phyloP scores from a whole-genome alignment of 2,113 vertebrate genomes.

The Antechinus stuartii region DNA sequence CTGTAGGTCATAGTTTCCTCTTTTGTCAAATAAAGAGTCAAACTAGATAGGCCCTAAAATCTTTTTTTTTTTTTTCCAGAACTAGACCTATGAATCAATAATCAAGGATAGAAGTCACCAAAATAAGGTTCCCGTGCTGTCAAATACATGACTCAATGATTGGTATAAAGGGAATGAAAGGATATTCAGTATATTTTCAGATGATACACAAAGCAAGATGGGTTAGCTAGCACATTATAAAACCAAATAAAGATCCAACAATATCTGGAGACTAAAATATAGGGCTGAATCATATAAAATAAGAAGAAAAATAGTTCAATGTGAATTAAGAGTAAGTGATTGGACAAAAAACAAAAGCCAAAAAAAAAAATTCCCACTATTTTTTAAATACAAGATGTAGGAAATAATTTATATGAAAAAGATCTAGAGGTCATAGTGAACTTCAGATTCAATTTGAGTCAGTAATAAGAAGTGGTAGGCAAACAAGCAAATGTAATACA shows the following conservation, averaged over 20 bases:
- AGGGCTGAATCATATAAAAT: background rate
- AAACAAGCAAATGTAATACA: background rate
- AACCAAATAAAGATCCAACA: background rate
- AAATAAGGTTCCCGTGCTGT: background rate
- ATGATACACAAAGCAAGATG: background rate
- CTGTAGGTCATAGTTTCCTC: background rate
- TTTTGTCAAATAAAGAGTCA: background rate
- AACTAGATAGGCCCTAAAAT: background rate
- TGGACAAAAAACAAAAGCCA: background rate
- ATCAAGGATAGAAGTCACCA: background rate
- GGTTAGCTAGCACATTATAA: background rate
- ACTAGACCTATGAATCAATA: background rate
- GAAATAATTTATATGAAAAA: background rate
- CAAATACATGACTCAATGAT: background rate
- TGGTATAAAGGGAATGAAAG: background rate
- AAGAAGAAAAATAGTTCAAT: background rate
- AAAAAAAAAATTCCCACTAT: background rate
- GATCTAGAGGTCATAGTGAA: background rate
- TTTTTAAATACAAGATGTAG: background rate
- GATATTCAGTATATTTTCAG: background rate
- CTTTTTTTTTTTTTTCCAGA: background rate
- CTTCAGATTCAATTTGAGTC: background rate
- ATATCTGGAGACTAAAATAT: background rate
- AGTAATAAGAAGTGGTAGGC: background rate
- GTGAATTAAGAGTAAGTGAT: background rate